Base-by-base conservation (phyloP, 2,113 vertebrate species). In the Aramus guarauna region DNA sequence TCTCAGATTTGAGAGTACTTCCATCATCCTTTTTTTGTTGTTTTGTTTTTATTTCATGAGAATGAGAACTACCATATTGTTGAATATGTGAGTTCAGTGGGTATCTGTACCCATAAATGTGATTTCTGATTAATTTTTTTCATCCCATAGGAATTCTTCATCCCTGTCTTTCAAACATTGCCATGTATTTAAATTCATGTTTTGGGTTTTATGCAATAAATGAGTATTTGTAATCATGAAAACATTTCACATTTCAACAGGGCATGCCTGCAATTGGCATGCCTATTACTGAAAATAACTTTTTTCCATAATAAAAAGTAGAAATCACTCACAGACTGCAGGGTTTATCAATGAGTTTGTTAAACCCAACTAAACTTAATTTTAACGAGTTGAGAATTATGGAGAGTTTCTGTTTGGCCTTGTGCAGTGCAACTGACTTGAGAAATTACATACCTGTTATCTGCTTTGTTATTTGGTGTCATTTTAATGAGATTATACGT, bases 341-440 rank as follows among this genome's bases (percentile, higher is more conserved):
- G 90, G 96, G 94, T 95, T 97, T 94, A 96, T 86, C 93, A 83
- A 82, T 53, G 68, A 88, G 80, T 72, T 94, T 95, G 86, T 95
- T 96, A 97, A 97, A 94, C 90, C 94, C 97, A 96, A 94, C 97
- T 97, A 92, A 96, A 92, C 71, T 76, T 94, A 94, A 93, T 92
- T 93, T 79, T 90, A 96, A 93, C 11, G 4, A 74, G 66, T 82
- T 95, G 95, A 88, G 59, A 93, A 94, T 97, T 95, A 95, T 79
- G 91, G 91, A 88, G 67, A 96, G 94, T 87, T 95, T 92, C 53
- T 96, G 97, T 98, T 97, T 97, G 97, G 79, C 95, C 97, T 96
- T 98, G 98, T 98, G 98, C 97, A 98, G 96, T 97, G 96, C 80
- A 89, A 74, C 47, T 47, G 89, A 93, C 77, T 91, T 71, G 68